phyloP scores from a whole-genome alignment of 2,113 vertebrate species.

The Scomber colias region DNA sequence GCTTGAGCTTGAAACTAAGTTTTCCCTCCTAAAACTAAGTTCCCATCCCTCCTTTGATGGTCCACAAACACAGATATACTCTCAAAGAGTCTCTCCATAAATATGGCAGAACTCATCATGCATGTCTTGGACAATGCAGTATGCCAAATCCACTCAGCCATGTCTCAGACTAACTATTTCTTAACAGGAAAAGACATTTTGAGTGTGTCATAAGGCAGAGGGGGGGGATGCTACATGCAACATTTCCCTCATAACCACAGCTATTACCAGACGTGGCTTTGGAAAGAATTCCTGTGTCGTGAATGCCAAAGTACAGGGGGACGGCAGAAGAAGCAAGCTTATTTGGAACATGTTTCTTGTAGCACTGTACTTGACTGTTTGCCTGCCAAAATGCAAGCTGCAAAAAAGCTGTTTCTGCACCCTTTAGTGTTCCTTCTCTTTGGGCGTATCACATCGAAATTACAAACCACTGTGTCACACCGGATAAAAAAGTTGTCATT shows the following conservation, averaged over 20 bases:
- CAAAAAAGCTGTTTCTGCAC: constrained; percentile 28
- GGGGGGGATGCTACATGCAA: constrained; percentile 51
- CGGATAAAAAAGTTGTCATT: constrained; percentile 23
- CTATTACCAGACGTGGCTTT: constrained; percentile 77
- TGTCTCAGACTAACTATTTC: constrained; percentile 15
- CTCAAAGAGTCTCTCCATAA: neutral
- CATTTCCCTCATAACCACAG: constrained; percentile 68
- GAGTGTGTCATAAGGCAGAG: constrained; percentile 7
- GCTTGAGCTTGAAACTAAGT: neutral
- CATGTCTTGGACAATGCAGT: constrained; percentile 8
- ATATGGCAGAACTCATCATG: neutral
- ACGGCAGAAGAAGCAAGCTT: constrained; percentile 20
- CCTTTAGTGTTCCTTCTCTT: constrained; percentile 8
- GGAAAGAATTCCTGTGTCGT: constrained; percentile 76
- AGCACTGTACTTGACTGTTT: constrained; percentile 32
- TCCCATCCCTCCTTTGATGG: constrained; percentile 1
- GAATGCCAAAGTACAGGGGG: constrained; percentile 48
- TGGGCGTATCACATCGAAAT: constrained; percentile 13
- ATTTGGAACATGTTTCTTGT: constrained; percentile 46
- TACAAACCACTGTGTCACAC: constrained; percentile 10
- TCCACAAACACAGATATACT: neutral
- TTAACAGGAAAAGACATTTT: constrained; percentile 14
- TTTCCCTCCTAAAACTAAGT: too few species aligned
- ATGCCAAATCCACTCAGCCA: constrained; percentile 1
- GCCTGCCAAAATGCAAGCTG: constrained; percentile 42